Evolutionary conservation across 2,113 vertebrate genomes (phyloP).

Genomic region (Mixornis gularis): DNA sequence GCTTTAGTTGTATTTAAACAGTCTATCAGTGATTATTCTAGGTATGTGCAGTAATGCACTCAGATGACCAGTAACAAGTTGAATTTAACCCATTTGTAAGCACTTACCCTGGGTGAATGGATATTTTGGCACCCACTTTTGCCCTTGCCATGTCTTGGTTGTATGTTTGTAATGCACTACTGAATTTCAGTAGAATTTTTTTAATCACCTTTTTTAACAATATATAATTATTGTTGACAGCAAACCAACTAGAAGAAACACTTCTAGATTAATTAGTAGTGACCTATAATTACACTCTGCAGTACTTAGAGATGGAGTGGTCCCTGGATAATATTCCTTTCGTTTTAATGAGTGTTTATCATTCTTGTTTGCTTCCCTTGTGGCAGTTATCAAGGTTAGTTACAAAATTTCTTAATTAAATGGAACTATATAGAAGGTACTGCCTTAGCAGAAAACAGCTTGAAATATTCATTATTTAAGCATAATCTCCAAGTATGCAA

Average conservation of each 20-base stretch:
- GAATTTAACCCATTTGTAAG: not conserved
- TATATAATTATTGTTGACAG: constrained; percentile 54
- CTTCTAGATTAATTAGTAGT: constrained; percentile 63
- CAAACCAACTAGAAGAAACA: constrained; percentile 33
- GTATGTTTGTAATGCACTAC: not conserved
- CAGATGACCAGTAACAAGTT: not conserved
- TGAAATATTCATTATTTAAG: constrained; percentile 8
- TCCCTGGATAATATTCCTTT: constrained; percentile 38
- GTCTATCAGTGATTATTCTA: not conserved
- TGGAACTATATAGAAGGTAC: not conserved
- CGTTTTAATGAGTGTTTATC: constrained; percentile 56
- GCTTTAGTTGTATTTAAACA: not conserved
- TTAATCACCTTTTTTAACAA: constrained; percentile 37
- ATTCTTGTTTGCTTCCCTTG: constrained; percentile 32
- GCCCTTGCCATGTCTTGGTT: not conserved
- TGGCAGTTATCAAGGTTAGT: constrained; percentile 26
- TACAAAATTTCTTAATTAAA: constrained; percentile 49
- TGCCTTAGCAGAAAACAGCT: not conserved
- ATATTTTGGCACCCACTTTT: not conserved
- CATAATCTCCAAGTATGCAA: not conserved
- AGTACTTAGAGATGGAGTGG: constrained; percentile 43
- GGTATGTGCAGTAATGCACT: not conserved
- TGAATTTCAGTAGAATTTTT: constrained; percentile 23
- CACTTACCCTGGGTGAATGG: not conserved
- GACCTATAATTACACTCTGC: constrained; percentile 63